phyloP scores from a whole-genome alignment of 2,797 vertebrate species.

The Rhincodon typus region DNA sequence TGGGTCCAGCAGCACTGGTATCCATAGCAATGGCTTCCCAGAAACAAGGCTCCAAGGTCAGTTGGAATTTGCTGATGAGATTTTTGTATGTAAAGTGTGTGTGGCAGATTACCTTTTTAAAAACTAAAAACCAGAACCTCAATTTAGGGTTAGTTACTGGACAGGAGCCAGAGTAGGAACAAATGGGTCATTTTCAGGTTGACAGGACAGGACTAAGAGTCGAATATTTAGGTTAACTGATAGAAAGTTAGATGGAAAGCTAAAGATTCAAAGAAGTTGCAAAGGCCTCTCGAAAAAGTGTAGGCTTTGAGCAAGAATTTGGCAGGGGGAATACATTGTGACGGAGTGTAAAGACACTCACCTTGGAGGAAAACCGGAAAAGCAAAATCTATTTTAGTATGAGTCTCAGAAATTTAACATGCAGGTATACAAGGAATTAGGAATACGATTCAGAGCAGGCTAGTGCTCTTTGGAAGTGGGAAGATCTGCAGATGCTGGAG shows the following conservation, averaged over 20 bases:
- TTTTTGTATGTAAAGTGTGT: neutral
- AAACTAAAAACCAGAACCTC: neutral
- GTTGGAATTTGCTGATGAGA: neutral
- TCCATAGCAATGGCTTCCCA: slow-evolving; percentile 58
- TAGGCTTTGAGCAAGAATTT: neutral
- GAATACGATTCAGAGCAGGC: neutral
- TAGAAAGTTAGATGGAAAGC: neutral
- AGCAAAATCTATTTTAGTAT: neutral
- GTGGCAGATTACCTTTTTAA: neutral
- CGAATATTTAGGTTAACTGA: neutral
- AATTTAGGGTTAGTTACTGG: neutral
- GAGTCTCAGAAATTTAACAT: neutral
- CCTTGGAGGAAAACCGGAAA: neutral
- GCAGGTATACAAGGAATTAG: neutral
- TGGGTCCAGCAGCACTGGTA: slow-evolving; percentile 61
- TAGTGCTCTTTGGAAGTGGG: too few relatives aligned
- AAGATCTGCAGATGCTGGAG: too few relatives aligned
- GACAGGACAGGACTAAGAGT: neutral
- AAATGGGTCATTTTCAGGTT: neutral
- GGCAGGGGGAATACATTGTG: neutral
- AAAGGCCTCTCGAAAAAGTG: neutral
- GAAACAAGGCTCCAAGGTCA: slow-evolving; percentile 59
- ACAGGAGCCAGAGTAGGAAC: neutral
- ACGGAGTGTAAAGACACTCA: neutral
- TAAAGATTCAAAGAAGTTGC: neutral